phyloP scores from a whole-genome alignment of 2,797 vertebrate species.

The Mallotus villosus region DNA sequence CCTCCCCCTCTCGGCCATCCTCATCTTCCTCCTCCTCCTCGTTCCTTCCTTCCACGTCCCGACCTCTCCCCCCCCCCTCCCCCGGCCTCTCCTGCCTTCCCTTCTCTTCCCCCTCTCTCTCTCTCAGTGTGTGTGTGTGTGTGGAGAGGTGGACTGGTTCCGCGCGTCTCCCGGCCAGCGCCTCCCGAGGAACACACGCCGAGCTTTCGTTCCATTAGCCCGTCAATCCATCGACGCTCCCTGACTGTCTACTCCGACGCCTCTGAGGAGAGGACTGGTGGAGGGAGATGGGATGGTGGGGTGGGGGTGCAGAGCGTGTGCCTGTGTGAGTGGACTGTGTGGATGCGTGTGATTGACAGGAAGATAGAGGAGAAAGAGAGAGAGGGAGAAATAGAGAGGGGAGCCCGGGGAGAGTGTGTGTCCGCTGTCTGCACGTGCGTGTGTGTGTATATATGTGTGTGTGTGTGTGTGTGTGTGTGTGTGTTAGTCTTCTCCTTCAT shows the following conservation, averaged over 20 bases:
- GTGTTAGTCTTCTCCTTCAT: slow-evolving; percentile 1
- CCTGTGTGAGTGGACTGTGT: neutral
- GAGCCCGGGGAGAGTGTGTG: neutral
- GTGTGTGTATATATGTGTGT: slow-evolving; percentile 5
- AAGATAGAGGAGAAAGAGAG: slow-evolving; percentile 2
- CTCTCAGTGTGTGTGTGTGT: slow-evolving; percentile 14
- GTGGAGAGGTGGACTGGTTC: slow-evolving; percentile 47
- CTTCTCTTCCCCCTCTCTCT: too few species aligned
- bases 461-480: slow-evolving; percentile 9
- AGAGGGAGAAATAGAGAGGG: neutral
- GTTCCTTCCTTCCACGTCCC: too few species aligned
- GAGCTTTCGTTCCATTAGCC: slow-evolving; percentile 52
- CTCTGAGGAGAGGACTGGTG: neutral
- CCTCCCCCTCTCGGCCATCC: too few species aligned
- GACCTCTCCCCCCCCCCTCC: neutral
- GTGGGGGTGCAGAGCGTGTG: neutral
- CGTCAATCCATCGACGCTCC: slow-evolving; percentile 48
- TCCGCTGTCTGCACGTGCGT: neutral
- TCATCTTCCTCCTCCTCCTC: too few species aligned
- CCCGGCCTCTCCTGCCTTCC: too few species aligned
- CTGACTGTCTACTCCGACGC: neutral
- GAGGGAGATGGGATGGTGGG: neutral
- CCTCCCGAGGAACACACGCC: slow-evolving; percentile 23
- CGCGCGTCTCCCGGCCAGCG: slow-evolving; percentile 48
- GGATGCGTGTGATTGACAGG: neutral